A percentile compares a stretch with the other conserved stretches of the same genome.
Conservation (phyloP, 2,113 vertebrate genomes). For the Phyllostomus discolor region DNA sequence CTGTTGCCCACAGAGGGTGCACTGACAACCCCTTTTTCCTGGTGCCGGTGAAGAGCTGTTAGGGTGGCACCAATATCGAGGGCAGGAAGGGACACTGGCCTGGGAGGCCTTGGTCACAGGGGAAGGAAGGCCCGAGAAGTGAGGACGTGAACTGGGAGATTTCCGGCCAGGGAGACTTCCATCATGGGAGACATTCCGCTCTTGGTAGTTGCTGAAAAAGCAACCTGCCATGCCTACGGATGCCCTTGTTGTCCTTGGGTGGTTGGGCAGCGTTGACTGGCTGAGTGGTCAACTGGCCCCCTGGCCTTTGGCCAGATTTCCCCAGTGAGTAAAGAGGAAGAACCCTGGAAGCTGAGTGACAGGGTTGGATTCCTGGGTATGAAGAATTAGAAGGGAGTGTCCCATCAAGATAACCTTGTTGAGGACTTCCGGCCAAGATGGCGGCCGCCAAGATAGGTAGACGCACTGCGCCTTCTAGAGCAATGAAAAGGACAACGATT, state of each 20-base stretch:
- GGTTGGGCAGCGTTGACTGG: neutral
- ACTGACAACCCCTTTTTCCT: neutral
- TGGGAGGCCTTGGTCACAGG: neutral
- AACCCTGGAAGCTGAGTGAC: neutral
- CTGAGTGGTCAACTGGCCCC: neutral
- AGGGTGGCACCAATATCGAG: neutral
- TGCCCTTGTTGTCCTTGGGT: neutral
- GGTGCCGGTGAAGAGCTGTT: neutral
- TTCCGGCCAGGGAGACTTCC: too few species aligned
- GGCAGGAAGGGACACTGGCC: neutral
- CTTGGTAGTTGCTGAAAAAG: neutral
- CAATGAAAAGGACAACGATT: too few species aligned
- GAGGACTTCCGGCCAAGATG: too few species aligned
- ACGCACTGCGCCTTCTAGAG: too few species aligned
- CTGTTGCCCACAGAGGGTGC: neutral
- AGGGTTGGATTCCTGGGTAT: neutral
- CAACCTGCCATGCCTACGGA: neutral
- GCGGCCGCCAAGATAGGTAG: too few species aligned
- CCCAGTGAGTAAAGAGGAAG: neutral
- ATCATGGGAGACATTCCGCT: neutral
- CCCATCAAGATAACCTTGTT: neutral
- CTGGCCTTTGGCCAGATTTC: neutral
- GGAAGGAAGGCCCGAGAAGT: neutral
- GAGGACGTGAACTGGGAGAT: neutral
- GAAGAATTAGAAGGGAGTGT: neutral